Base-by-base conservation (phyloP, 2,888 invertebrate genomes). In the Ichneumoninae sp. region DNA sequence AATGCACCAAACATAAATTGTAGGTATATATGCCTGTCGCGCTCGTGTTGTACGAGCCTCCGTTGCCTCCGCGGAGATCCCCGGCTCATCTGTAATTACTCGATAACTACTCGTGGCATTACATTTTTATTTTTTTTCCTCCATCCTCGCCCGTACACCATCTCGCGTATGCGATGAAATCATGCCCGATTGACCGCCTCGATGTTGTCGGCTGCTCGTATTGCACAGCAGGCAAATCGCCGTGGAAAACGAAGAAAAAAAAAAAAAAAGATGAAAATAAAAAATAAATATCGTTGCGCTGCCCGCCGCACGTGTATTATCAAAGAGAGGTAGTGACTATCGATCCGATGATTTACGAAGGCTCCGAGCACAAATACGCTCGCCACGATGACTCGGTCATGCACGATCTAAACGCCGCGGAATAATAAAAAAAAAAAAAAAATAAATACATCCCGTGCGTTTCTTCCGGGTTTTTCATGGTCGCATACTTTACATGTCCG, bases 391-490 rank as follows among this genome's bases (percentile, higher is more conserved):
- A 82, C 75, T 66, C 78, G 74, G 13, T 75, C 66, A 57, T 73
- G 44, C 47, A n/a, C 63, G 60, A 68, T 50, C 47, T 26, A 30
- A 47, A 10, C 40, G 50, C 22, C 7, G 60, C 44, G 81, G 77
- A 78, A 40, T 33, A 78, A 10, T 50, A 44, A 40, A 6, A 8
- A 36, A 36, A 36, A 40, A 40, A 40, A 78, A 77, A 78, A 7
- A n/a, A n/a, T n/a, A 70, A 44, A 30, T 22, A 44, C 44, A 47
- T 57, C 8, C 52, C 57, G 60, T 52, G 19, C 5, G 16, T 52
- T 66, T 82, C 81, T 85, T 85, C 84, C 84, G 77, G 84, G 74
- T 75, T 75, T 78, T 81, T 81, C 84, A 85, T 85, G 84, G 84
- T 78, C 84, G 75, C 65, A 66, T 70, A 65, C 76, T 82, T 63